A percentile compares a stretch with the other conserved stretches of the same genome.
phyloP scores from a whole-genome alignment of 2,113 vertebrate species.

The Cheilinus undulatus region DNA sequence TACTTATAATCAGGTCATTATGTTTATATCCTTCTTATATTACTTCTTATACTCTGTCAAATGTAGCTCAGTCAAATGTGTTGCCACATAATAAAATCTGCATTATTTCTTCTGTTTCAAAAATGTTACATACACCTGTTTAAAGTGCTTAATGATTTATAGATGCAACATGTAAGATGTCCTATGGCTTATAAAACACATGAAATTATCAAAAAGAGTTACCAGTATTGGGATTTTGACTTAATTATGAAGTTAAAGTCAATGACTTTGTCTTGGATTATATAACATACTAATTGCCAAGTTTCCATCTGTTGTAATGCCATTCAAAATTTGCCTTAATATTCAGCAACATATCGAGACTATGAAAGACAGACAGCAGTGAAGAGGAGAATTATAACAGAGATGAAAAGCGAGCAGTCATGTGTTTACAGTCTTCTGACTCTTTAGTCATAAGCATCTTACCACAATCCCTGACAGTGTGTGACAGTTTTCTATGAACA shows the following conservation, averaged over 20 bases:
- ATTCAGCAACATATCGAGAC: not conserved
- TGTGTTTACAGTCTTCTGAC: slow-evolving; percentile 31
- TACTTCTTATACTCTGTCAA: not conserved
- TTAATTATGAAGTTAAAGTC: too few relatives aligned
- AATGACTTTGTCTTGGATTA: not conserved
- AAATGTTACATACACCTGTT: not conserved
- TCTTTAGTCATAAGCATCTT: slow-evolving; percentile 4
- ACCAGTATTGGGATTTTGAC: too few relatives aligned
- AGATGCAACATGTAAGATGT: not conserved
- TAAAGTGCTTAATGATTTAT: not conserved
- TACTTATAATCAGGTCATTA: too few relatives aligned
- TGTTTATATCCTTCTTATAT: too few relatives aligned
- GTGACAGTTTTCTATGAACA: slow-evolving; percentile 1
- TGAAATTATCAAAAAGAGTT: too few relatives aligned
- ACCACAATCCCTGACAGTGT: slow-evolving; percentile 14
- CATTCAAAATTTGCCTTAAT: not conserved
- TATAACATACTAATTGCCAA: not conserved
- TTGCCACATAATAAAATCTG: not conserved
- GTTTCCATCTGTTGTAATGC: not conserved
- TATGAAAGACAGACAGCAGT: not conserved
- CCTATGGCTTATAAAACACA: too few relatives aligned
- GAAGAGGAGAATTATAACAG: slow-evolving; percentile 7
- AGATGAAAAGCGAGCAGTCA: slow-evolving; percentile 23
- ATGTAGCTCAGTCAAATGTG: not conserved
- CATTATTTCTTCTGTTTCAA: not conserved